Conservation (phyloP, 2,113 vertebrate species). For the Poeciliopsis occidentalis region DNA sequence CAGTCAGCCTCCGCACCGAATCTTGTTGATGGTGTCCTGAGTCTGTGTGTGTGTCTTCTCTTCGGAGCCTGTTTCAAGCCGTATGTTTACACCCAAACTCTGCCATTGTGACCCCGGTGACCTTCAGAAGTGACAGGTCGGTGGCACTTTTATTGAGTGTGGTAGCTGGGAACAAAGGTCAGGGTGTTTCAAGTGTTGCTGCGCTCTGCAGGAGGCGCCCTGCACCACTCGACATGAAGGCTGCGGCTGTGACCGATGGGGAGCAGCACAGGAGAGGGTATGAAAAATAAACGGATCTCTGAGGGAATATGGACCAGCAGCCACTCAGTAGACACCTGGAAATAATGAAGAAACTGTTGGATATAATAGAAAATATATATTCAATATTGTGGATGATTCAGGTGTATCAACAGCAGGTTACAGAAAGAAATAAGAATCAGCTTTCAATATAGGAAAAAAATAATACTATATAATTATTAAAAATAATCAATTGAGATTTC, state of each 20-base stretch:
- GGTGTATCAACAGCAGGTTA: too few species aligned
- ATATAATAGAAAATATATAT: too few species aligned
- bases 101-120: slow-evolving; percentile 1
- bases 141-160: slow-evolving; percentile 40
- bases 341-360: not conserved
- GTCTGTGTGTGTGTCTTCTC: not conserved
- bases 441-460: too few species aligned
- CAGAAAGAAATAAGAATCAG: too few species aligned
- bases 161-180: slow-evolving; percentile 73
- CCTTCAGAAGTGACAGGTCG: slow-evolving; percentile 11
- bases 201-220: slow-evolving; percentile 58
- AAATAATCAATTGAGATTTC: too few species aligned
- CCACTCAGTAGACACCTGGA: not conserved
- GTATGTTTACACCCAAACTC: slow-evolving; percentile 2
- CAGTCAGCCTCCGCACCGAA: not conserved
- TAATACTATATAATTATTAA: too few species aligned
- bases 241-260: slow-evolving; percentile 42
- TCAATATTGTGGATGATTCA: too few species aligned
- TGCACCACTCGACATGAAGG: slow-evolving; percentile 73
- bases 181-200: slow-evolving; percentile 72
- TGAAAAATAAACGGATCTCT: slow-evolving; percentile 18
- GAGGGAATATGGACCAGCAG: not conserved
- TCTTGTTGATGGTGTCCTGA: not conserved
- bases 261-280: slow-evolving; percentile 49
- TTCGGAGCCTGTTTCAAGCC: not conserved